Base-by-base conservation (phyloP, 1,140 invertebrate genomes). In the Mylabris phalerata region DNA sequence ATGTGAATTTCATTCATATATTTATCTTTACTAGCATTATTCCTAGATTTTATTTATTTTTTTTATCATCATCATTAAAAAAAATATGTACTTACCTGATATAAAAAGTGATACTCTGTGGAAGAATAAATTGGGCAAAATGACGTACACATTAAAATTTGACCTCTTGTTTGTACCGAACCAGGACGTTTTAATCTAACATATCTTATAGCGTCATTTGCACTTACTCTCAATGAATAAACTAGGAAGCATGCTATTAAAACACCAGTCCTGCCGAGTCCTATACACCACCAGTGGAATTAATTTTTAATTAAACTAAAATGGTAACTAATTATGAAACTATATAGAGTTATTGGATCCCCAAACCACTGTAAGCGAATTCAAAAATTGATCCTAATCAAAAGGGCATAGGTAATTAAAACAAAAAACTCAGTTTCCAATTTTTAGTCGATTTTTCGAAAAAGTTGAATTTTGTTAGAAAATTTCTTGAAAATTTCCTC, bases 181-280 rank as follows among this genome's bases (percentile, higher is more conserved):
- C 82, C 82, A 0, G 88, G 86, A 47, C 90, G 77, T 74, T 87
- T 89, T 63, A 83, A 80, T 50, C 91, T 75, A n/a, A 95, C 87
- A 67, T 89, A 86, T 48, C 87, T 80, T 57, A 94, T 90, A 1
- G 89, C 89, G 60, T 91, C 88, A 67, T 87, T 86, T 1, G 89
- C 86, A 40, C 81, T 75, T 24, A 92, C 83, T 61, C 90, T 77
- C 62, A 89, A 79, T 27, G 83, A 84, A 73, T 88, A 93, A 9
- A 94, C 84, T 9, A 95, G 78, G 75, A 90, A 93, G 74, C 88
- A 92, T 1, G 90, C 87, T 61, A 94, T 92, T 10, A 94, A 75
- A 3, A 94, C 88, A 2, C 92, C 92, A 3, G 91, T 94, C 65
- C 92, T 78, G 2, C 91, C 92, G 46, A 90, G 73, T 64, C 87